These are phyloP conservation scores for Leptinotarsa haldemani DNA, from an alignment of 2,888 invertebrate species.

Conservation along the genomic window DNA sequence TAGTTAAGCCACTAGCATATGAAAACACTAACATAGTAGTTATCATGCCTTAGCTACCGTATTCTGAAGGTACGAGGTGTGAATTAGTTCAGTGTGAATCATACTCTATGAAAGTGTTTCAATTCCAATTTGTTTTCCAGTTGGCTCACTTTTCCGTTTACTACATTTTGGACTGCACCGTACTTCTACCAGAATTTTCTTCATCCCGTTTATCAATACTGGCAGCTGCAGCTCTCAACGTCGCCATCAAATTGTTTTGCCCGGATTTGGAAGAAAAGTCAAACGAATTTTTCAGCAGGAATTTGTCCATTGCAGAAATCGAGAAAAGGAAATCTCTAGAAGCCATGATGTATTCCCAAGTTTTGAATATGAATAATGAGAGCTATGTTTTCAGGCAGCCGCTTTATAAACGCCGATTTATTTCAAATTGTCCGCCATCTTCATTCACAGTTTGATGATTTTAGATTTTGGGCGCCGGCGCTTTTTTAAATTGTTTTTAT, in stretches of 20 bases:
- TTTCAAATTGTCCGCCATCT: neutral
- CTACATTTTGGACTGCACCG: conserved; percentile 24
- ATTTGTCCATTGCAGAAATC: neutral
- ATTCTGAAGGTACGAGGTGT: no score
- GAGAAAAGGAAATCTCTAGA: conserved; percentile 21
- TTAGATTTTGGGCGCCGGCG: neutral
- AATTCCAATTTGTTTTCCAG: conserved; percentile 14
- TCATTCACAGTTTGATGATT: neutral
- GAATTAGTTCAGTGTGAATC: no score
- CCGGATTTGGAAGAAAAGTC: conserved; percentile 7
- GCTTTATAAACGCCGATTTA: neutral
- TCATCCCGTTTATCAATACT: conserved; percentile 4
- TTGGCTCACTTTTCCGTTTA: conserved; percentile 6
- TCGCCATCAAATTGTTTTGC: conserved; percentile 22
- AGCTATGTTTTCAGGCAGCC: conserved; percentile 19
- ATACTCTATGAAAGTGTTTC: no score
- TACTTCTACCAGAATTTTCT: conserved; percentile 25
- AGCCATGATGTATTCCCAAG: conserved; percentile 10
- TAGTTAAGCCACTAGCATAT: no score
- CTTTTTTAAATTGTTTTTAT: conserved; percentile 16
- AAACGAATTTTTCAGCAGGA: conserved; percentile 16
- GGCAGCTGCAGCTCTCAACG: conserved; percentile 21
- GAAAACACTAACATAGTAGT: no score
- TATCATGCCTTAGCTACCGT: no score
- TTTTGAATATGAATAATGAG: conserved; percentile 19